Evolutionary conservation across 2,113 vertebrate species (phyloP).

Genomic region (Salvelinus sp.): DNA sequence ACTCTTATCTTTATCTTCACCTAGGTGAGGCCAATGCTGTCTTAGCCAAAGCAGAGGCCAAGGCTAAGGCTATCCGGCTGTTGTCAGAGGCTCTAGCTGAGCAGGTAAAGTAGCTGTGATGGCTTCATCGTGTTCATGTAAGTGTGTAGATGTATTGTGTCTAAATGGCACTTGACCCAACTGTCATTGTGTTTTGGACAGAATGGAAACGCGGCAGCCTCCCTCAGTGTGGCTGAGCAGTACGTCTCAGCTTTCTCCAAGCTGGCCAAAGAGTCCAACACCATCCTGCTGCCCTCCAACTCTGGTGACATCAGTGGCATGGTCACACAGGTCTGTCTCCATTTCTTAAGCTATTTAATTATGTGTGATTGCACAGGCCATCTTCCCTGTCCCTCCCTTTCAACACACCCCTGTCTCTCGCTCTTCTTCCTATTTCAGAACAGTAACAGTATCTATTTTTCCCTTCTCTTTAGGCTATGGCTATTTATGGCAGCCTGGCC

Average conservation of each 20-base stretch:
- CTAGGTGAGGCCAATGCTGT: conserved; percentile 91
- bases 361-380: not conserved
- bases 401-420: not conserved
- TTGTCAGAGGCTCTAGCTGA: conserved; percentile 83
- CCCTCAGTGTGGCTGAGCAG: conserved; percentile 90
- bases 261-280: conserved; percentile 93
- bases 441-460: not conserved
- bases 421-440: not conserved
- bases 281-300: conserved; percentile 87
- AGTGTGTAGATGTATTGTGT: not conserved
- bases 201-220: conserved; percentile 88
- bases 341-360: not conserved
- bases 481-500: conserved; percentile 65
- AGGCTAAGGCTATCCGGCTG: conserved; percentile 86
- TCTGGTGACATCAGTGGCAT: conserved; percentile 85
- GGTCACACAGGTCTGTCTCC: conserved; percentile 87
- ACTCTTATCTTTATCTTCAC: not conserved
- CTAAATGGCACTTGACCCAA: not conserved
- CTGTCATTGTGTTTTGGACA: conserved; percentile 47
- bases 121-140: not conserved
- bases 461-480: conserved; percentile 65
- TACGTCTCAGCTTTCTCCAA: conserved; percentile 92
- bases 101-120: conserved; percentile 70
- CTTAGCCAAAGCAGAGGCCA: conserved; percentile 88
- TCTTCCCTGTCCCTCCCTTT: no score